Base-by-base conservation (phyloP, 2,113 vertebrate genomes). In the Smithornis capensis region DNA sequence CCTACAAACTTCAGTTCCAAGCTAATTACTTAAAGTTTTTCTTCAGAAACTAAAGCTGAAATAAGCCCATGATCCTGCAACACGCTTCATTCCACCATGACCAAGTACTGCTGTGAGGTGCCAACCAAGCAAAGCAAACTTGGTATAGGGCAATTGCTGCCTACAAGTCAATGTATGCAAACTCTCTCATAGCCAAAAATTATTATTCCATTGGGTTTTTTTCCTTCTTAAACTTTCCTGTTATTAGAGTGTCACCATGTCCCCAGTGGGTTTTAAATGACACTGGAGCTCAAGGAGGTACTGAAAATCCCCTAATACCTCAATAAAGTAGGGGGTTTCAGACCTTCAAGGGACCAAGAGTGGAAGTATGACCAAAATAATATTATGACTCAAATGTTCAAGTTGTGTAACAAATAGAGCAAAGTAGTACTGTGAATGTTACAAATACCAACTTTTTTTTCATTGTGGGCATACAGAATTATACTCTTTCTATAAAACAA, bases 1-100 rank as follows among this genome's bases (percentile, higher is more conserved):
- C 14, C 14, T 50, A 67, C 19, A 74, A 83, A 37, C 5, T 40
- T 64, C 9, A 49, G 7, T 42, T 67, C 3, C 0, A 71, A 50
- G 33, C 6, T 53, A 45, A 81, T 81, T 80, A 47, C 22, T 53
- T 60, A 49, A 71, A 80, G 13, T 14, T 8, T 90, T 69, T 19
- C 9, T 86, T 74, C 60, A 78, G 45, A 91, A 84, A n/a, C 12
- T n/a, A 14, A 77, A 77, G 37, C 38, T 74, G 53, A 68, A 93
- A 52, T 47, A 75, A 91, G 10, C 19, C 33, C 13, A 23, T 6
- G 29, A 33, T 82, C 35, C 50, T 91, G 25, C 0, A 14, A 69
- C 0, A 0, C 6, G 9, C 25, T 84, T 13, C 23, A 27, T 55
- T 69, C 21, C 18, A 31, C 35, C 23, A 19, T 22, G 38, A 19